Percentiles rank a stretch among this genome's conserved stretches.
Evolutionary conservation across 2,113 vertebrate species (phyloP).

Genomic region (Phocoena sinus): DNA sequence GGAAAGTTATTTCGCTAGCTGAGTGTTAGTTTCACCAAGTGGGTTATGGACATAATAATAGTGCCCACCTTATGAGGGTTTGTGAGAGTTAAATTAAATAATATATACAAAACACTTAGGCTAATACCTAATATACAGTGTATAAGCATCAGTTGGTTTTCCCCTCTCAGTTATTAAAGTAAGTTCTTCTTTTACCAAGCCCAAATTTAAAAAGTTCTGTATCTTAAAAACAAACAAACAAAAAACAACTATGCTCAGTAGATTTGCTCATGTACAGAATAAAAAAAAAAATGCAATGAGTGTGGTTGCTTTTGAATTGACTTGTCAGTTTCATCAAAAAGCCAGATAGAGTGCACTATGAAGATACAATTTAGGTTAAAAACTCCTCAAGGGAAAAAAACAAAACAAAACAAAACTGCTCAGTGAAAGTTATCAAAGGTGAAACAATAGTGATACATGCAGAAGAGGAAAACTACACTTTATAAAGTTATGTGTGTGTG

Average conservation of each 20-base stretch:
- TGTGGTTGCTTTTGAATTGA: conserved; percentile 4
- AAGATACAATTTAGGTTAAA: background rate
- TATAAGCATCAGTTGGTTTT: background rate
- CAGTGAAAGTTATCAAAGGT: background rate
- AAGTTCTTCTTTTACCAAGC: background rate
- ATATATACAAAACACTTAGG: background rate
- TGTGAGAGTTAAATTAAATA: background rate
- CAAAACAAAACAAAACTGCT: background rate
- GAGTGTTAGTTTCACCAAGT: background rate
- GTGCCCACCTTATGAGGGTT: background rate
- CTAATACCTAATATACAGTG: background rate
- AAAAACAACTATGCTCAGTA: background rate
- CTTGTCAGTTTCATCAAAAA: conserved; percentile 19
- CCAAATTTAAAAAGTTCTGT: background rate
- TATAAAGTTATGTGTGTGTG: background rate
- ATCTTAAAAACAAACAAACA: background rate
- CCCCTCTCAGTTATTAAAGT: background rate
- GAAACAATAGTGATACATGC: background rate
- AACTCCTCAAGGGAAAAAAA: background rate
- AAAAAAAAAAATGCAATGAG: background rate
- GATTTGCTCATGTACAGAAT: background rate
- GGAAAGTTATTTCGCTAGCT: background rate
- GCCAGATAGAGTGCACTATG: background rate
- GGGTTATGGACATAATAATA: background rate
- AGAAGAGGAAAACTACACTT: background rate